Evolutionary conservation across 1,140 invertebrate species (phyloP), one percentile per base, ranked within the genome.

Genomic region (Heterodera carotae): DNA sequence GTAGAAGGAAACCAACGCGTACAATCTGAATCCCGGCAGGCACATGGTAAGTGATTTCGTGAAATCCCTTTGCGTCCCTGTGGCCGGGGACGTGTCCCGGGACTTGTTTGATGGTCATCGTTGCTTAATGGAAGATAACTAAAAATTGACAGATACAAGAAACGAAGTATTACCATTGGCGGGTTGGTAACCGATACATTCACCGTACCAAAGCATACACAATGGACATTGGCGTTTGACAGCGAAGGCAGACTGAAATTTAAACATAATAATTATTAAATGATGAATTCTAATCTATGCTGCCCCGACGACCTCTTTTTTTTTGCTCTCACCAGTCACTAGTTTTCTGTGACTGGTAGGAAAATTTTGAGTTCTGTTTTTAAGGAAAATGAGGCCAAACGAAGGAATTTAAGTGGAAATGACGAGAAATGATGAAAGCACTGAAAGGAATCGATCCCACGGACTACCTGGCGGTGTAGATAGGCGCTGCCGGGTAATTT

Each of bases 11-110:
- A 4, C n/a, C 22, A 36, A 53, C 2, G 3, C 74, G 36, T 34
- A 81, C 80, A 34, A 53, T 82, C 68, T 81, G 80, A 29, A 81
- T 74, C 3, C 80, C 80, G 22, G n/a, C 25, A 22, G 80, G 80
- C 56, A 81, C 64, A 60, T 60, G 7, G 67, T 81, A 81, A 27
- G 15, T 66, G n/a, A 81, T 82, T 53, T 76, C 66, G 31, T 77
- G 48, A 25, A 53, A 81, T 15, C 80, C 79, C 43, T 75, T 48
- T 31, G 80, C 80, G 48, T 77, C 33, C 27, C 56, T 77, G 69
- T 80, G 73, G 29, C 80, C 80, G 31, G 76, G 74, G 4, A 82
- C 80, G n/a, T 31, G n/a, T 4, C 80, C 80, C 27, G 72, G 62
- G 18, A 77, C 31, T 43, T 69, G 18, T 7, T 62, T 48, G 31